These are phyloP conservation scores for Bos javanicus DNA, from an alignment of 2,113 vertebrate genomes.

Conservation along the genomic window DNA sequence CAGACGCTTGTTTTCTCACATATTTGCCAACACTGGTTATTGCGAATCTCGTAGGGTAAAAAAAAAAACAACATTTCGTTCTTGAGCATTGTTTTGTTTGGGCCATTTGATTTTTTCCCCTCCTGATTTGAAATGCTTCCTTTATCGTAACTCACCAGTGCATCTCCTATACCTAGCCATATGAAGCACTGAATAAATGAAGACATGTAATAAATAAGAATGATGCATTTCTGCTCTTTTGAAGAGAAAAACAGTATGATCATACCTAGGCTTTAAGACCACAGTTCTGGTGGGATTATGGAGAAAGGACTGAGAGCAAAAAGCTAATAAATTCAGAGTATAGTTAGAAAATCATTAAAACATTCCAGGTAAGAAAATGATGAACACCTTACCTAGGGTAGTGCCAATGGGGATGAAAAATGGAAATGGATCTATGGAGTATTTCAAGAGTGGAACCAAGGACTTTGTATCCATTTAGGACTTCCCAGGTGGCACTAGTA, in stretches of 20 bases:
- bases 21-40: background rate
- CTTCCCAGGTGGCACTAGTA: background rate
- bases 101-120: background rate
- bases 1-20: background rate
- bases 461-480: background rate
- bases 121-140: background rate
- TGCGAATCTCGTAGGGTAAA: background rate
- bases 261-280: background rate
- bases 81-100: background rate
- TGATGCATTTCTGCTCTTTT: background rate
- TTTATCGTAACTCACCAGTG: background rate
- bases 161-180: background rate
- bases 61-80: background rate
- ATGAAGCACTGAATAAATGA: background rate
- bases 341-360: background rate
- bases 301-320: background rate
- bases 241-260: background rate
- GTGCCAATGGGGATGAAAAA: background rate
- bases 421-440: background rate
- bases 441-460: background rate
- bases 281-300: background rate
- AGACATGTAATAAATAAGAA: background rate
- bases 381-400: background rate
- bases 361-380: background rate
- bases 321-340: background rate